Conservation (phyloP, 2,888 invertebrate genomes). For the Ormyrus rosae region DNA sequence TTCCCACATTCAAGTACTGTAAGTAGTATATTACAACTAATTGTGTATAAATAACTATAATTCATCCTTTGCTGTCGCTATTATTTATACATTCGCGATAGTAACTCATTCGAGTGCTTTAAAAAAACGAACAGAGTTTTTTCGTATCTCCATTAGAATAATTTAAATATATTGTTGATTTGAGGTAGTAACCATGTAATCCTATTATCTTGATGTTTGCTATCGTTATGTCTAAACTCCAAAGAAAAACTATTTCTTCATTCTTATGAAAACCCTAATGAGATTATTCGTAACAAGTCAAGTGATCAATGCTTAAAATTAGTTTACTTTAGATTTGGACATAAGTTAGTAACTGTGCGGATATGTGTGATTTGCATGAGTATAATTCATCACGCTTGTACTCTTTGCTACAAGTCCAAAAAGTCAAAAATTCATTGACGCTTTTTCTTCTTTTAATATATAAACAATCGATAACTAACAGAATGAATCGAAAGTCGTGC, state of each 20-base stretch:
- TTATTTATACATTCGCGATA: slow-evolving; percentile 26
- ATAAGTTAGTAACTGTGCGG: slow-evolving; percentile 60
- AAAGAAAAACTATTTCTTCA: slow-evolving; percentile 50
- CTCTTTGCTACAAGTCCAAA: slow-evolving; percentile 71
- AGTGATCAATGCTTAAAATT: slow-evolving; percentile 56
- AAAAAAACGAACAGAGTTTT: slow-evolving; percentile 59
- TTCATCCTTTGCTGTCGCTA: slow-evolving; percentile 22
- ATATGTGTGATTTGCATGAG: slow-evolving; percentile 70
- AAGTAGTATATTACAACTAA: slow-evolving; percentile 39
- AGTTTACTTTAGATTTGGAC: slow-evolving; percentile 59
- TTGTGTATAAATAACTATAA: slow-evolving; percentile 41
- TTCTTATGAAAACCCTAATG: slow-evolving; percentile 24
- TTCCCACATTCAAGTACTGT: slow-evolving; percentile 32
- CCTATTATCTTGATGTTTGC: slow-evolving; percentile 72
- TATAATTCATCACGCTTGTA: slow-evolving; percentile 64
- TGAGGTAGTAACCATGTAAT: slow-evolving; percentile 74
- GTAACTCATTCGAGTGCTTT: slow-evolving; percentile 61
- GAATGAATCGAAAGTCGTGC: slow-evolving; percentile 41
- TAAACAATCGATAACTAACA: slow-evolving; percentile 57
- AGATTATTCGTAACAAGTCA: slow-evolving; percentile 28
- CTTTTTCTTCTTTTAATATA: slow-evolving; percentile 41
- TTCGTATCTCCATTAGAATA: slow-evolving; percentile 61
- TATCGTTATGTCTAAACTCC: slow-evolving; percentile 66
- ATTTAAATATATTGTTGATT: slow-evolving; percentile 65
- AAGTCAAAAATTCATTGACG: slow-evolving; percentile 61